phyloP scores from a whole-genome alignment of 1,140 invertebrate species.

The Micrasema longulum region DNA sequence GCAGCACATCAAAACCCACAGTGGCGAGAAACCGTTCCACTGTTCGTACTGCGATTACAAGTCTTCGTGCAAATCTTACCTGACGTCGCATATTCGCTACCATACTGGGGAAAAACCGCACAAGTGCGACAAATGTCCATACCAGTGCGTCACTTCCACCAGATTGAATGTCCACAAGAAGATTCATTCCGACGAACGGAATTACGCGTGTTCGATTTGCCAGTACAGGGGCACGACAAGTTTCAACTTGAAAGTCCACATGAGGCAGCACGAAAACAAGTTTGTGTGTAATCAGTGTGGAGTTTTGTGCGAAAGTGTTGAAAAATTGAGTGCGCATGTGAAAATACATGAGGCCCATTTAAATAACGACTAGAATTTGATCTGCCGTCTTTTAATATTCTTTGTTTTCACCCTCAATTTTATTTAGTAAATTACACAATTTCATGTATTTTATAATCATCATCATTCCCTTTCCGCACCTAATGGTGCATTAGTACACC shows the following conservation, averaged over 20 bases:
- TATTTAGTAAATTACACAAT: too few relatives aligned
- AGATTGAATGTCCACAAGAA: slow-evolving; percentile 24
- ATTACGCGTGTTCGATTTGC: slow-evolving; percentile 31
- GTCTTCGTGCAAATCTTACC: slow-evolving; percentile 65
- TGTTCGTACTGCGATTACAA: slow-evolving; percentile 67
- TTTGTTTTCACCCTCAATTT: too few relatives aligned
- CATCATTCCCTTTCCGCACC: too few relatives aligned
- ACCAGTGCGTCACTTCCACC: slow-evolving; percentile 11
- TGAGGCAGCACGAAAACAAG: slow-evolving; percentile 16
- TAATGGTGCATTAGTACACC: too few relatives aligned
- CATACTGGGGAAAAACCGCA: slow-evolving; percentile 49
- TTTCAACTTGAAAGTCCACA: slow-evolving; percentile 39
- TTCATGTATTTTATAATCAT: too few relatives aligned
- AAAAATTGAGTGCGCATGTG: not conserved
- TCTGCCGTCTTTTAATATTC: too few relatives aligned
- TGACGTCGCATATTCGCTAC: slow-evolving; percentile 58
- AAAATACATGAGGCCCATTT: slow-evolving; percentile 2
- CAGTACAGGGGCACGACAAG: slow-evolving; percentile 29
- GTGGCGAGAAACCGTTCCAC: slow-evolving; percentile 66
- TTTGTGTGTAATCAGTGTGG: slow-evolving; percentile 5
- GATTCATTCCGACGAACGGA: slow-evolving; percentile 30
- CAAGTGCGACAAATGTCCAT: slow-evolving; percentile 38
- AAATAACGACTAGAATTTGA: too few relatives aligned
- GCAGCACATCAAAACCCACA: slow-evolving; percentile 63
- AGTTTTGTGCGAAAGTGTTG: not conserved